Evolutionary conservation across 2,797 vertebrate genomes (phyloP).

Genomic region (Lates japonicus): DNA sequence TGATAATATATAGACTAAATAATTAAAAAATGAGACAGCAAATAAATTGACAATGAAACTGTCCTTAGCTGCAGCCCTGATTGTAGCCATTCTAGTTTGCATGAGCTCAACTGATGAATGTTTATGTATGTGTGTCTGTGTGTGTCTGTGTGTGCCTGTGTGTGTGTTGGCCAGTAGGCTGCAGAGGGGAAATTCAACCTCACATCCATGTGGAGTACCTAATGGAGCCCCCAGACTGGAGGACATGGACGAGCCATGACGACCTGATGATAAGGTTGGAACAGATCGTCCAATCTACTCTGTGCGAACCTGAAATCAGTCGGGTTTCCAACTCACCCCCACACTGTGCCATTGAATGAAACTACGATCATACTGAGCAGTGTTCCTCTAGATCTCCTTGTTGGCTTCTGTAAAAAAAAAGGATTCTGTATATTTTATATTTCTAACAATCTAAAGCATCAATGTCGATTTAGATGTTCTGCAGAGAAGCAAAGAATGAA

Average conservation of each 20-base stretch:
- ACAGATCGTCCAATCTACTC: not conserved
- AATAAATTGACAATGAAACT: not conserved
- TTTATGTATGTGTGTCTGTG: not conserved
- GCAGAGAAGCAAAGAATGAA: not conserved
- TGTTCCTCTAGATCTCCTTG: too few species aligned
- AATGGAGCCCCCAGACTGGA: conserved; percentile 98
- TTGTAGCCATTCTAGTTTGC: not conserved
- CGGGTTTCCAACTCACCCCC: too few species aligned
- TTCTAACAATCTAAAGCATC: not conserved
- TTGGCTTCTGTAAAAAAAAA: too few species aligned
- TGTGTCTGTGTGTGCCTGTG: conserved; percentile 36
- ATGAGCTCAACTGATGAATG: not conserved
- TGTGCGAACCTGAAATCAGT: not conserved
- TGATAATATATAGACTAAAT: too few species aligned
- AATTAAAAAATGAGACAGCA: too few species aligned
- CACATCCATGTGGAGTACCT: conserved; percentile 98
- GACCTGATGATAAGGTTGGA: conserved; percentile 97
- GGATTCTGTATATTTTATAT: not conserved
- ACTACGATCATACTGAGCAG: not conserved
- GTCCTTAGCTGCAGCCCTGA: not conserved
- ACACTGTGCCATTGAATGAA: not conserved
- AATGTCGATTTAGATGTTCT: not conserved
- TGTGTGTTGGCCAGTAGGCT: conserved; percentile 91
- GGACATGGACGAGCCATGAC: conserved; percentile 97
- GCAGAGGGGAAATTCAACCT: conserved; percentile 94